Base-by-base conservation (phyloP, 2,888 invertebrate species). In the Orchesella flavescens region DNA sequence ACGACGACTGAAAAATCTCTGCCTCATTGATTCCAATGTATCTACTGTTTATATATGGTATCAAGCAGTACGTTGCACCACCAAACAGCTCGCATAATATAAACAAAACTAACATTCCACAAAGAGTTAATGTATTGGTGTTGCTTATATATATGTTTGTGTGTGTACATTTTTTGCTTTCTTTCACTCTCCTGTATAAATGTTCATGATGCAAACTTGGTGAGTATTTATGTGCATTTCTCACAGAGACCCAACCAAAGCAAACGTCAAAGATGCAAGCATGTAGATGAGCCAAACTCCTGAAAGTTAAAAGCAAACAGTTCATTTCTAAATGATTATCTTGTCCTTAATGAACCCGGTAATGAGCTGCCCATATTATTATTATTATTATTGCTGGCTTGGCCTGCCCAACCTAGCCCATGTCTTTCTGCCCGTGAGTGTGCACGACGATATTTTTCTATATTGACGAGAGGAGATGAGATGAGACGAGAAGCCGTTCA, bases 331-430 rank as follows among this genome's bases (percentile, higher is more conserved):
- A 83, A 83, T 83, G 73, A 78, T 83, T 78, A 83, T 78, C 74
- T 69, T 73, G 73, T 83, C 57, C 83, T 78, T 83, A 83, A 83
- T 83, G 83, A 83, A 83, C 83, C 83, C 73, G 78, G 78, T 83
- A 83, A 83, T 83, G 83, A 83, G 77, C 83, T 83, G 74, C 83
- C 83, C 68, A 83, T 72, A 77, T 76, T 74, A 78, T 77, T 83
- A 83, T 78, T 73, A 73, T 73, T 72, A 43, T 57, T 66, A 46
- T 66, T 71, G 46, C 44, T 76, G 46, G 66, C 73, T 73, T 68
- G 34, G 66, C 73, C 78, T 68, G 34, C 59, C 77, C 72, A 77
- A 61, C 83, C 77, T 68, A 65, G 57, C 83, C 77, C 83, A 83
- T 83, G 77, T 74, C 80, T 53, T 2, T 43, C 13, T 53, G 21